phyloP scores from a whole-genome alignment of 2,113 vertebrate genomes.

The Pygoscelis adeliae region DNA sequence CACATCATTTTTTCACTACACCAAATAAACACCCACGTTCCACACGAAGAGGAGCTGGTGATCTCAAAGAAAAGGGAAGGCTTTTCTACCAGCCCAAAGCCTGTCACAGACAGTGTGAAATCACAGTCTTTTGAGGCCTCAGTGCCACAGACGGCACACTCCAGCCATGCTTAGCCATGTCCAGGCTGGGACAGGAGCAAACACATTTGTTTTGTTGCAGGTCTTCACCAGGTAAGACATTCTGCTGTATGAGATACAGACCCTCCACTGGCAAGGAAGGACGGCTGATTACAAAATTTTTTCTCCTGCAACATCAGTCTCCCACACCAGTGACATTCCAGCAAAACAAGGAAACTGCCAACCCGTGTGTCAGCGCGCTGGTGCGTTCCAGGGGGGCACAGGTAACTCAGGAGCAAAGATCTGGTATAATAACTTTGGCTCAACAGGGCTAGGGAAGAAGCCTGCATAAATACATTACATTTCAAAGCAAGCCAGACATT shows the following conservation, averaged over 20 bases:
- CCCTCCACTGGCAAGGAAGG: not conserved
- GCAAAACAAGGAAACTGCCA: not conserved
- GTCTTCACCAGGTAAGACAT: not conserved
- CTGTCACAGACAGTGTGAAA: not conserved
- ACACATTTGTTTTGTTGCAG: not conserved
- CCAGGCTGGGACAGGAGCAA: not conserved
- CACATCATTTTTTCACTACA: not conserved
- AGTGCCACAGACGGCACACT: not conserved
- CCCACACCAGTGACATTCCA: not conserved
- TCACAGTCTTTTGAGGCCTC: not conserved
- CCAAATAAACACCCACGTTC: not conserved
- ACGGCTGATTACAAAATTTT: not conserved
- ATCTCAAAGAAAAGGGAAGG: not conserved
- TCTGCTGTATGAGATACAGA: not conserved
- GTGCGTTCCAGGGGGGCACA: not conserved
- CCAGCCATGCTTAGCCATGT: not conserved
- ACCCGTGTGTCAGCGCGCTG: fast-evolving
- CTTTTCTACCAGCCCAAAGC: not conserved
- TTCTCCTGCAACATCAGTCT: not conserved
- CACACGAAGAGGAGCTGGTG: not conserved
- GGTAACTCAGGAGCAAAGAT: not conserved
- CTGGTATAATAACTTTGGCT: not conserved
- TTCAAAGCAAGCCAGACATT: not conserved
- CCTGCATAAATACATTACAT: not conserved
- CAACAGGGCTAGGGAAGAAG: not conserved